Evolutionary conservation across 2,113 vertebrate genomes (phyloP).

Genomic region (Smithornis capensis): DNA sequence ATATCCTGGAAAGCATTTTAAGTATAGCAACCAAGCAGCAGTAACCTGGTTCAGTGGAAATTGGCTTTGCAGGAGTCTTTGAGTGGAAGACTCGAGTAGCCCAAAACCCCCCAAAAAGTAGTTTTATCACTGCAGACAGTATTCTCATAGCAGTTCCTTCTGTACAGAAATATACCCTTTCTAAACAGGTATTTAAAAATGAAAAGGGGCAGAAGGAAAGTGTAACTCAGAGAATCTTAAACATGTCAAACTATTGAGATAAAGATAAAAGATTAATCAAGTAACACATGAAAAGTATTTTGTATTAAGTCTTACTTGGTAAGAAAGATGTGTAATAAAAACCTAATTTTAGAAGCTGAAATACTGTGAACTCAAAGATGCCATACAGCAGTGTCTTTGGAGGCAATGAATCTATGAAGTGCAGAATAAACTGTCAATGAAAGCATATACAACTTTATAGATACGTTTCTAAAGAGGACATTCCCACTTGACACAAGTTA

Average conservation of each 20-base stretch:
- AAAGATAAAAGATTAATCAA: not conserved
- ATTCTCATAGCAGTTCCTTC: not conserved
- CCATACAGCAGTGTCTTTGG: not conserved
- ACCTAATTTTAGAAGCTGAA: not conserved
- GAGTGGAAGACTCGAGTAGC: not conserved
- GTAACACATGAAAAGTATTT: not conserved
- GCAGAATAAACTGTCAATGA: not conserved
- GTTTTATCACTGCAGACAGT: not conserved
- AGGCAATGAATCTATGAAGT: fast-evolving
- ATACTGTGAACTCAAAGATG: not conserved
- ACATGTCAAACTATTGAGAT: not conserved
- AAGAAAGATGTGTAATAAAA: not conserved
- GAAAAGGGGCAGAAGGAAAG: not conserved
- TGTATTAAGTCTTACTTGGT: not conserved
- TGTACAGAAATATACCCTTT: not conserved
- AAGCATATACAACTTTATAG: fast-evolving
- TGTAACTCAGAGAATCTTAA: not conserved
- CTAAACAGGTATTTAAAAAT: not conserved
- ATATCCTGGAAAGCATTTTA: not conserved
- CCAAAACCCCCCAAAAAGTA: not conserved
- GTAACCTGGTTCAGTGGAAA: not conserved
- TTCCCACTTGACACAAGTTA: not conserved
- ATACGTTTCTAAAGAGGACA: not conserved
- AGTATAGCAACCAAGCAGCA: not conserved
- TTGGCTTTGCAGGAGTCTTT: not conserved